Evolutionary conservation across 2,797 vertebrate species (phyloP), one percentile per base, ranked within the genome.

Genomic region (Lacerta viridis): DNA sequence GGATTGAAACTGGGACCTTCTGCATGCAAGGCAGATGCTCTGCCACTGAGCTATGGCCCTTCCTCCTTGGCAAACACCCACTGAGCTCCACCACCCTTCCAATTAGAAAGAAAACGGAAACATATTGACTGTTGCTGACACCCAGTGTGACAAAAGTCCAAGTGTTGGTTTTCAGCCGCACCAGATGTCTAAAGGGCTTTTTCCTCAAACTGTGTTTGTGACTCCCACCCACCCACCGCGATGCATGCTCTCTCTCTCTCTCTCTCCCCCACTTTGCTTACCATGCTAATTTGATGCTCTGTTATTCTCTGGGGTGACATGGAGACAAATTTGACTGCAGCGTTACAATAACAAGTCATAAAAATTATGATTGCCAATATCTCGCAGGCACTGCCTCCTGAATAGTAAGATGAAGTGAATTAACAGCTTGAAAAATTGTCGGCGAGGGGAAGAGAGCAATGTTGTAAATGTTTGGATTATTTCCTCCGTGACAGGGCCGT

Each of bases 351-450:
- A 94, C 85, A 33, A 92, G 92, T 93, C 88, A 92, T 96, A 96
- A 96, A 96, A 95, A 94, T 93, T 75, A 92, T 84, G 93, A 95
- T 95, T 96, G 95, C 94, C 93, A 92, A 92, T 95, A 95, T 95
- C 95, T 95, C 92, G 91, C 89, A 96, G 94, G 93, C 94, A 92
- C 86, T 25, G 87, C 4, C 94, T 93, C 0, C 87, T 61, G 92
- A 94, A 87, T 75, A 39, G n/a, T 72, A 55, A 91, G 92, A 95
- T 85, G 93, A 84, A 93, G 90, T 0, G 87, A 95, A 94, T 96
- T 94, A 96, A 95, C 95, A 94, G 95, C 93, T 95, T 96, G 95
- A 96, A 92, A 95, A 96, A 95, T 94, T 72, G 94, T 75, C 88
- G 94, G 93, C 39, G 84, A 86, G 75, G 86, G 83, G 68, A 86